Percentiles rank a stretch among this genome's conserved stretches.
Evolutionary conservation across 2,888 invertebrate genomes (phyloP).

Genomic region (Thereva nobilitata): DNA sequence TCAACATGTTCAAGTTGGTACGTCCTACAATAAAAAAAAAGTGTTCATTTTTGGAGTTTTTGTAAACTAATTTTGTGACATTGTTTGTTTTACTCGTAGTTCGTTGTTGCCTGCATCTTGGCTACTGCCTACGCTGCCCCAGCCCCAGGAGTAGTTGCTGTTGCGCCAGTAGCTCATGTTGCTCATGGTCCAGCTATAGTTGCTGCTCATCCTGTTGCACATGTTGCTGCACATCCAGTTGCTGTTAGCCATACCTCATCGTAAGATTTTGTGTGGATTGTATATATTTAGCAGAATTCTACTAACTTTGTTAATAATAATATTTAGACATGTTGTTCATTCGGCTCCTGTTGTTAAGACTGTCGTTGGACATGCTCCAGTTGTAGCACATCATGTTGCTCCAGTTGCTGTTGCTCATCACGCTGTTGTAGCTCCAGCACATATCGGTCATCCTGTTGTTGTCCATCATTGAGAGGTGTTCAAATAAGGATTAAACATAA

Average conservation of each 20-base stretch:
- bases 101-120: constrained; percentile 52
- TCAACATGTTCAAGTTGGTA: constrained; percentile 57
- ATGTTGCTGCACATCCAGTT: constrained; percentile 35
- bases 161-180: constrained; percentile 42
- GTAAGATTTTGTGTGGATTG: constrained; percentile 21
- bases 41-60: neutral
- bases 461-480: constrained; percentile 47
- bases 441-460: constrained; percentile 45
- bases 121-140: constrained; percentile 51
- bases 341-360: constrained; percentile 55
- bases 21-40: constrained; percentile 44
- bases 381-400: constrained; percentile 48
- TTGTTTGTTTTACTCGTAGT: constrained; percentile 44
- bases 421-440: constrained; percentile 35
- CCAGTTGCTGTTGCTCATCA: constrained; percentile 44
- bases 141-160: constrained; percentile 54
- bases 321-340: constrained; percentile 50
- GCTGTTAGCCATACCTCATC: constrained; percentile 38
- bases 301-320: neutral
- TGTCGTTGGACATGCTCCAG: constrained; percentile 45
- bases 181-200: constrained; percentile 41
- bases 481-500: neutral
- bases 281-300: neutral
- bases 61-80: neutral
- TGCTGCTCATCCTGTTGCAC: constrained; percentile 49